Evolutionary conservation across 2,888 invertebrate genomes (phyloP).

Genomic region (Tenthredo amoena): DNA sequence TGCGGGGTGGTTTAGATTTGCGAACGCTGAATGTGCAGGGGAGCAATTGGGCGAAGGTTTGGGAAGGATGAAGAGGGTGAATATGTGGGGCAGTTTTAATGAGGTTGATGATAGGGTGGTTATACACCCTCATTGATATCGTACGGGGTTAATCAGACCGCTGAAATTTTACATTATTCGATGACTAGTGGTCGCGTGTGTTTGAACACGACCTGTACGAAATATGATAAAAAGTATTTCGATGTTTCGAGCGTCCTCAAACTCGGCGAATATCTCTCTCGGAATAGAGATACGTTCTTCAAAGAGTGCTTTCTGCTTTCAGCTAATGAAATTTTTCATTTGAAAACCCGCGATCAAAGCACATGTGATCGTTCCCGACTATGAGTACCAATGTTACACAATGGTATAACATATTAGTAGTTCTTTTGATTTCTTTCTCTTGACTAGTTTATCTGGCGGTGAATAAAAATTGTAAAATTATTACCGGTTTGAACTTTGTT

Average conservation of each 20-base stretch:
- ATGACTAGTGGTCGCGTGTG: slow-evolving; percentile 15
- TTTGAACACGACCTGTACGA: not conserved
- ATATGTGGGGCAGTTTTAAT: slow-evolving; percentile 66
- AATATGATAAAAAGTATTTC: not conserved
- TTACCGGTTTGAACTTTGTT: not conserved
- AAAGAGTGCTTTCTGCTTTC: not conserved
- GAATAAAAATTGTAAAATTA: not conserved
- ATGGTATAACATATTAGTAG: not conserved
- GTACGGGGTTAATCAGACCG: slow-evolving; percentile 63
- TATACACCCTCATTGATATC: slow-evolving; percentile 68
- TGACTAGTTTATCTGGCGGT: not conserved
- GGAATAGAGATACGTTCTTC: not conserved
- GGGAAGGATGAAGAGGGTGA: slow-evolving; percentile 50
- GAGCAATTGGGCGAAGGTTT: slow-evolving; percentile 22
- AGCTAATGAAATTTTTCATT: slow-evolving; percentile 6
- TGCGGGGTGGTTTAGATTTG: slow-evolving; percentile 48
- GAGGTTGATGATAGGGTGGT: slow-evolving; percentile 69
- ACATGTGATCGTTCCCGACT: not conserved
- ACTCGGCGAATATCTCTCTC: not conserved
- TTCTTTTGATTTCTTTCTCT: not conserved
- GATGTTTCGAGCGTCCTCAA: not conserved
- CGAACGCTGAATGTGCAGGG: slow-evolving; percentile 14
- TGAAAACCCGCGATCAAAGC: not conserved
- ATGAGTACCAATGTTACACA: not conserved
- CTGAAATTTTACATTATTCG: not conserved